Base-by-base conservation (phyloP, 1,140 invertebrate species). In the Heliconius himera region DNA sequence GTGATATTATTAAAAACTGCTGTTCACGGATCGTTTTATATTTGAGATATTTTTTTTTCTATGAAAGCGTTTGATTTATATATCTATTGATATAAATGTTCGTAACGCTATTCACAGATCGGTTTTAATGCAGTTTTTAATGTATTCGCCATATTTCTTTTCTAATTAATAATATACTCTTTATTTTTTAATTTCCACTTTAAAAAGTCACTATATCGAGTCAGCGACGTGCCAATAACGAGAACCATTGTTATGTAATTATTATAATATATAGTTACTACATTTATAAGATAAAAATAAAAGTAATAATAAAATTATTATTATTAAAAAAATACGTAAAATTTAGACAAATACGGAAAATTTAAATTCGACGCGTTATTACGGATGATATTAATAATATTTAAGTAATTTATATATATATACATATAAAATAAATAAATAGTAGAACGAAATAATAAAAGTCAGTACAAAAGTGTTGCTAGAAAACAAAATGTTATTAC, bases 191-290 rank as follows among this genome's bases (percentile, higher is more conserved):
- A 66, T 29, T 22, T 66, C 60, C 60, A 66, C 22, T 66, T 66
- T 66, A 29, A 66, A 66, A 66, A 29, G 60, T 66, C 60, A 66
- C 8, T 29, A 83, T 80, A 84, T 87, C 77, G 78, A 90, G 88
- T 91, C 90, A 92, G 82, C 85, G 79, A 89, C 80, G 91, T 94
- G 92, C 91, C 92, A 93, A 94, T 88, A 92, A 86, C 87, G 73
- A 74, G 72, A 88, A 88, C 84, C 85, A 87, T 92, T 92, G 89
- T 93, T 92, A 88, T 86, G 84, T 87, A 87, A 85, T 87, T 85
- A 88, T 87, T 85, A 87, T 66, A 16, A 29, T 87, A 87, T 88
- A 91, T 93, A 94, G 92, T 94, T 93, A 87, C 87, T 94, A 94
- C 91, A 92, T 94, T 86, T 90, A 93, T 93, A 93, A 91, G 90